Conservation (phyloP, 2,888 invertebrate species). For the Caenorhabditis drosophilae region DNA sequence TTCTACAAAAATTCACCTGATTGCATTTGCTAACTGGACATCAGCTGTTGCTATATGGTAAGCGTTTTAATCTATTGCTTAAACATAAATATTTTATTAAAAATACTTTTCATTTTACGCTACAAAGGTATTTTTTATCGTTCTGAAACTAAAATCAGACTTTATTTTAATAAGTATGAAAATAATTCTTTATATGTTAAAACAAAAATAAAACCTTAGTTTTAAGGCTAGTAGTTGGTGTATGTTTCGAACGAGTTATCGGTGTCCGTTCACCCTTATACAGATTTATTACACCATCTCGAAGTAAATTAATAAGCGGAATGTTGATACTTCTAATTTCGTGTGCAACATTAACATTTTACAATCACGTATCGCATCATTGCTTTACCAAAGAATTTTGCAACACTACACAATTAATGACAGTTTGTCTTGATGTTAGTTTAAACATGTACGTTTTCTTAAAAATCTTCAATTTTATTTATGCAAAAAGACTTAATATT, state of each 20-base stretch:
- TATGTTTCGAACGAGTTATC: constrained; percentile 61
- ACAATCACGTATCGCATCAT: constrained; percentile 57
- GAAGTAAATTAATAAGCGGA: constrained; percentile 26
- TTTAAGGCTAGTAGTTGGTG: constrained; percentile 60
- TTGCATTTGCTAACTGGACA: constrained; percentile 64
- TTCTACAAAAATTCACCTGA: constrained; percentile 56
- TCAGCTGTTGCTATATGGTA: constrained; percentile 65
- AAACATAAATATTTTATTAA: too few species aligned
- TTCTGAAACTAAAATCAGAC: too few species aligned
- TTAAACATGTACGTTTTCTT: constrained; percentile 46
- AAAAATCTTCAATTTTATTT: background rate
- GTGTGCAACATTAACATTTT: constrained; percentile 57
- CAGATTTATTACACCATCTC: constrained; percentile 38
- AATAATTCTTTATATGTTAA: too few species aligned
- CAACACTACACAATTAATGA: constrained; percentile 56
- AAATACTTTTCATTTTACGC: too few species aligned
- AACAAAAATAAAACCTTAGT: too few species aligned
- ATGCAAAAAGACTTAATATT: too few species aligned
- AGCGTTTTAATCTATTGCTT: constrained; percentile 6
- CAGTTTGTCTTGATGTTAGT: constrained; percentile 53
- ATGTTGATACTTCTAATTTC: constrained; percentile 28
- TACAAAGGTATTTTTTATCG: too few species aligned
- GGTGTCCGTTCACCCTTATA: constrained; percentile 62
- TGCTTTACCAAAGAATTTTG: constrained; percentile 59
- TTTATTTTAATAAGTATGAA: too few species aligned